These are phyloP conservation scores for Chelon auratus DNA, from an alignment of 2,797 vertebrate species.

Conservation along the genomic window DNA sequence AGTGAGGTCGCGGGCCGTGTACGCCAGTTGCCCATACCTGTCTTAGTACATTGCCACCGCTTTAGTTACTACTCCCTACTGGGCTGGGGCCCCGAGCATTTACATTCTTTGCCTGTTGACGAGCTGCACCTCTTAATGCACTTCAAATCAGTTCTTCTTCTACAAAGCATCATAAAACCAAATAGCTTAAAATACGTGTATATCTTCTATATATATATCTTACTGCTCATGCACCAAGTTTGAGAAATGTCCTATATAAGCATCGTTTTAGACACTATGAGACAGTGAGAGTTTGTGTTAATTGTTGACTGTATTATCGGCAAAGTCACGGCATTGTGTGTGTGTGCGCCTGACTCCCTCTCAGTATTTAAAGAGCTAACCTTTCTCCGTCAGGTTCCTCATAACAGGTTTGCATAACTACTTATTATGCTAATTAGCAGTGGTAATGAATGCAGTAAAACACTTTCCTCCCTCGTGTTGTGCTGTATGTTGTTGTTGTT, in stretches of 20 bases:
- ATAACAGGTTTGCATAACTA: constrained; percentile 63
- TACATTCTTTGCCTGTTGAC: too few species aligned
- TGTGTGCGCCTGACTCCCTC: constrained; percentile 19
- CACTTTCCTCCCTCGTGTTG: constrained; percentile 46
- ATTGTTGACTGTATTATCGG: constrained; percentile 17
- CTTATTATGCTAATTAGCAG: constrained; percentile 63
- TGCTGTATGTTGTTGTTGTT: background rate
- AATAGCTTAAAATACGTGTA: background rate
- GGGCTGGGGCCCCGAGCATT: too few species aligned
- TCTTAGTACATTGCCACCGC: too few species aligned
- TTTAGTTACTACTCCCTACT: too few species aligned
- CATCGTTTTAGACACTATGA: background rate
- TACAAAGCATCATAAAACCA: background rate
- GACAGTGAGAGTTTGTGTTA: background rate
- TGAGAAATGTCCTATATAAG: background rate
- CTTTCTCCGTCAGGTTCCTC: constrained; percentile 36
- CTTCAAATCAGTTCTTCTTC: background rate
- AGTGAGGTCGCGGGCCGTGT: too few species aligned
- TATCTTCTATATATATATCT: background rate
- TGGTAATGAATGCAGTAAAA: constrained; percentile 54
- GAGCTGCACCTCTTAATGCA: too few species aligned
- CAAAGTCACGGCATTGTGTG: background rate
- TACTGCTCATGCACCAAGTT: background rate
- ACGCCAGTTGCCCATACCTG: too few species aligned
- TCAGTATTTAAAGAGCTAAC: constrained; percentile 42